Evolutionary conservation across 2,797 vertebrate genomes (phyloP).

Genomic region (Emys orbicularis): DNA sequence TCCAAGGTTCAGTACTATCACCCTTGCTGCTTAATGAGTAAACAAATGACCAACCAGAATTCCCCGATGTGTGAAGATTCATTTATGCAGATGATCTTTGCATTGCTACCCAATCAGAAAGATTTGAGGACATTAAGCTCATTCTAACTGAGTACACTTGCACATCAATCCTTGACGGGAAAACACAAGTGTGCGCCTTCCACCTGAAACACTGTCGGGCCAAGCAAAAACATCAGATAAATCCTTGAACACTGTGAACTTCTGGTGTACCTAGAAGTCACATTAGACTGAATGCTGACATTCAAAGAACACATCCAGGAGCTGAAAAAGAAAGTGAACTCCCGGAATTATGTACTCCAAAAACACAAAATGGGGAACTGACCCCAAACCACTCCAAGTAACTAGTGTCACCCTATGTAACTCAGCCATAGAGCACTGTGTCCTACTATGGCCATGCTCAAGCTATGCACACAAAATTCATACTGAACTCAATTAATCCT

Average conservation of each 20-base stretch:
- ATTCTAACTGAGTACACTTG: background rate
- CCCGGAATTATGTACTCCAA: background rate
- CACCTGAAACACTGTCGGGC: background rate
- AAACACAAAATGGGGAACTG: background rate
- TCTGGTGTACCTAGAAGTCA: background rate
- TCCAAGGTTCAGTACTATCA: background rate
- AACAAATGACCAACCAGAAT: background rate
- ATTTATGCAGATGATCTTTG: background rate
- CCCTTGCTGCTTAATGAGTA: background rate
- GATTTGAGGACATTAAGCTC: background rate
- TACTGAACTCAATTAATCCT: background rate
- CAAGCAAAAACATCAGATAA: background rate
- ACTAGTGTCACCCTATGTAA: background rate
- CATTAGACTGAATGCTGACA: background rate
- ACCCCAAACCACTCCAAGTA: background rate
- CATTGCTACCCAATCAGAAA: background rate
- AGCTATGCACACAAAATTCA: background rate
- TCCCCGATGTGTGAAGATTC: background rate
- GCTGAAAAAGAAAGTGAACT: background rate
- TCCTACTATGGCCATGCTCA: background rate
- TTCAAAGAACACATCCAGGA: background rate
- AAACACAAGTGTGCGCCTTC: background rate
- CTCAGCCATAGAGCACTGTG: background rate
- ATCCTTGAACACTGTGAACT: background rate
- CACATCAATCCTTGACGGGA: background rate